Conservation (phyloP, 2,113 vertebrate species). For the Seriola rivoliana region DNA sequence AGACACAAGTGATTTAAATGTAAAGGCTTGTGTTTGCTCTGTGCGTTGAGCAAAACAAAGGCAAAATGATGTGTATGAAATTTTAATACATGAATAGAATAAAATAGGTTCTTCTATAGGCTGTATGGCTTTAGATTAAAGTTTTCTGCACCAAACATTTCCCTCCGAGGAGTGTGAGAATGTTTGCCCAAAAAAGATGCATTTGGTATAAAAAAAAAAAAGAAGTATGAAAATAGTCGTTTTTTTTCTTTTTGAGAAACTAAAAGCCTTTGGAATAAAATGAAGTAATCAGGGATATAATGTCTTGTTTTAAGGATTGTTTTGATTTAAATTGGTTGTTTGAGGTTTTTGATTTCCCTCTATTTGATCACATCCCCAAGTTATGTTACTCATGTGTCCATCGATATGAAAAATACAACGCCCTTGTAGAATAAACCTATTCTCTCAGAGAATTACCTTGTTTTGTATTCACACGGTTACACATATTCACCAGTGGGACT, state of each 20-base stretch:
- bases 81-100: slow-evolving; percentile 3
- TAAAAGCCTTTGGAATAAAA: slow-evolving; percentile 61
- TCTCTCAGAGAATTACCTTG: not conserved
- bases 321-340: not conserved
- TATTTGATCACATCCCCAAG: not conserved
- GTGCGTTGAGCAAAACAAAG: slow-evolving; percentile 34
- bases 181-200: slow-evolving; percentile 48
- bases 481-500: not conserved
- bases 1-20: not conserved
- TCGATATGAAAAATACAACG: slow-evolving; percentile 28
- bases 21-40: slow-evolving; percentile 30
- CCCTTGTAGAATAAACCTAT: not conserved
- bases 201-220: slow-evolving; percentile 62
- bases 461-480: slow-evolving; percentile 20
- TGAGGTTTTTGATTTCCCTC: not conserved
- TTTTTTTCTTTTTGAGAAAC: slow-evolving; percentile 28
- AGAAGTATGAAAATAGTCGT: slow-evolving; percentile 62
- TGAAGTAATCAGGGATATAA: not conserved
- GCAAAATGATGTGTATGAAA: slow-evolving; percentile 11
- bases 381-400: not conserved
- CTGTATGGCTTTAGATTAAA: slow-evolving; percentile 69
- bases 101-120: slow-evolving; percentile 56
- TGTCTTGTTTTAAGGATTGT: not conserved
- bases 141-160: slow-evolving; percentile 56
- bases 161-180: slow-evolving; percentile 18